These are phyloP conservation scores for Dusona sp. DNA, from an alignment of 2,888 invertebrate species.

Conservation along the genomic window DNA sequence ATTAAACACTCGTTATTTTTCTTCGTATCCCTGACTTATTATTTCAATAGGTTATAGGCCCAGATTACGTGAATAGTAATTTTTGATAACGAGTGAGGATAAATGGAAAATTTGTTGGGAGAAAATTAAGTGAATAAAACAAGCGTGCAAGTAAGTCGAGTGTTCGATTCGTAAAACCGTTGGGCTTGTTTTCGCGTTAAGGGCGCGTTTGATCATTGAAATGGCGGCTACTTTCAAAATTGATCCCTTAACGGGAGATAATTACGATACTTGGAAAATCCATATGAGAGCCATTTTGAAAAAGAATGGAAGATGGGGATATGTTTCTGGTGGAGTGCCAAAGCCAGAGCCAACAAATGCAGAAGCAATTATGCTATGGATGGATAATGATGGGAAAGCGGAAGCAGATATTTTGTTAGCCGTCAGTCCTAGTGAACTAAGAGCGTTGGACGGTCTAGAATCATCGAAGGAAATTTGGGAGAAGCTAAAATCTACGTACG, in stretches of 20 bases:
- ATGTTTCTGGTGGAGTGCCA: conserved; percentile 59
- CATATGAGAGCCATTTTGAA: conserved; percentile 65
- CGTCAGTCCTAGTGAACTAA: conserved; percentile 61
- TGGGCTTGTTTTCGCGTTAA: too few species aligned
- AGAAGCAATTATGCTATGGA: conserved; percentile 41
- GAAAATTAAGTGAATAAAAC: too few species aligned
- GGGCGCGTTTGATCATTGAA: background rate
- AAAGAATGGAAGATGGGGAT: conserved; percentile 69
- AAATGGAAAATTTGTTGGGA: too few species aligned
- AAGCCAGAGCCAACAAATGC: conserved; percentile 37
- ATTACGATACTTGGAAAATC: conserved; percentile 68
- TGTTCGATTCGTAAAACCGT: background rate
- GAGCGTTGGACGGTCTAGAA: background rate
- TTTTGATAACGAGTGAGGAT: background rate
- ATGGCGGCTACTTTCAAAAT: conserved; percentile 29
- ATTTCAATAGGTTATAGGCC: conserved; percentile 16
- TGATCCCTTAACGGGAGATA: conserved; percentile 42
- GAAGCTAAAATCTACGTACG: conserved; percentile 54
- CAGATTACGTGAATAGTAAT: background rate
- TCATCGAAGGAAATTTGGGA: conserved; percentile 51
- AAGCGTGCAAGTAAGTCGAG: too few species aligned
- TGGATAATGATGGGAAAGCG: conserved; percentile 61
- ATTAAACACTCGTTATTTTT: too few species aligned
- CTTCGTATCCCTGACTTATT: background rate
- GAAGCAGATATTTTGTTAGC: conserved; percentile 64